A percentile compares a stretch with the other conserved stretches of the same genome.
These are phyloP conservation scores for Drosophila lutescens DNA, from an alignment of 2,888 invertebrate genomes.

Conservation along the genomic window DNA sequence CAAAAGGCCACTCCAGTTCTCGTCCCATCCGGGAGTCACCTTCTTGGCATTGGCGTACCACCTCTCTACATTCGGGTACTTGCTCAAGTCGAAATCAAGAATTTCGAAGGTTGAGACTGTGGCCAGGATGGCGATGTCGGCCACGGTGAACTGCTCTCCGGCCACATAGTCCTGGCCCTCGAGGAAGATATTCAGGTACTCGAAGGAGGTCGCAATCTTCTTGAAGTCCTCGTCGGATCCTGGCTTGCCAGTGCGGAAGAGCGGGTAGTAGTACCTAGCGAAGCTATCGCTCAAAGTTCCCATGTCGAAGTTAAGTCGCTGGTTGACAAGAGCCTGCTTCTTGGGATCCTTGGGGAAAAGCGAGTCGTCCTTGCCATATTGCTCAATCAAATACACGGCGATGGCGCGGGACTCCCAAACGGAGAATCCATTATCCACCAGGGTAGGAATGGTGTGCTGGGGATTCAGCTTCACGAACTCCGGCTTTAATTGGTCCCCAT, in stretches of 20 bases:
- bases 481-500: conserved; percentile 88
- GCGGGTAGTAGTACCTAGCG: conserved; percentile 86
- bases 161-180: conserved; percentile 84
- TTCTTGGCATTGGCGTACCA: conserved; percentile 87
- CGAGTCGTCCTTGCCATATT: conserved; percentile 90
- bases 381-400: conserved; percentile 90
- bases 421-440: conserved; percentile 91
- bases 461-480: conserved; percentile 91
- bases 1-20: conserved; percentile 68
- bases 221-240: conserved; percentile 5
- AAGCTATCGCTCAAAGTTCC: conserved; percentile 89
- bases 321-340: conserved; percentile 90
- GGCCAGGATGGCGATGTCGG: conserved; percentile 89
- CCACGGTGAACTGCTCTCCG: conserved; percentile 90
- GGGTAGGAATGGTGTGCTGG: conserved; percentile 92
- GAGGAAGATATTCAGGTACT: conserved; percentile 36
- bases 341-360: conserved; percentile 90
- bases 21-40: conserved; percentile 86
- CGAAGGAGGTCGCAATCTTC: conserved; percentile 74
- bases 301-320: conserved; percentile 91
- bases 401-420: conserved; percentile 94
- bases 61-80: conserved; percentile 39
- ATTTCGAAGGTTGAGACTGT: conserved; percentile 58
- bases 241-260: conserved; percentile 19
- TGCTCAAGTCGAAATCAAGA: conserved; percentile 24